Conservation (phyloP, 2,113 vertebrate species). For the Melanotaenia duboulayi region DNA sequence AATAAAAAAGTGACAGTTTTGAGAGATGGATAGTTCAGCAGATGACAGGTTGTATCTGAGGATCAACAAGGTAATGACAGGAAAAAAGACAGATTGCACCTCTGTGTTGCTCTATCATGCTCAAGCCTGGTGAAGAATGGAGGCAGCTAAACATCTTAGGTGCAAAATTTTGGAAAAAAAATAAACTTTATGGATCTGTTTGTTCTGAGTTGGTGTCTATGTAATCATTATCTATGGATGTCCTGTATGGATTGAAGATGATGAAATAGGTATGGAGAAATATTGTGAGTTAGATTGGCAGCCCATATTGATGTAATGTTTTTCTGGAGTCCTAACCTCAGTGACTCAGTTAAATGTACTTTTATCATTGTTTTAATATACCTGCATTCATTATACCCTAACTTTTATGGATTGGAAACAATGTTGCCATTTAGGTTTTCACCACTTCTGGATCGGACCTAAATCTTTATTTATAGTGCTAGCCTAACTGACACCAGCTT, state of each 20-base stretch:
- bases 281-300: constrained; percentile 29
- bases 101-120: constrained; percentile 72
- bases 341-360: constrained; percentile 25
- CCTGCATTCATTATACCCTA: constrained; percentile 40
- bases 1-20: constrained; percentile 55
- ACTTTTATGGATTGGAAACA: constrained; percentile 49
- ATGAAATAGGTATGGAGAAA: constrained; percentile 14
- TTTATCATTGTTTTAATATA: constrained; percentile 48
- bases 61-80: constrained; percentile 78
- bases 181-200: constrained; percentile 18
- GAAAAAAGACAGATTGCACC: constrained; percentile 76
- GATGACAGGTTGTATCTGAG: constrained; percentile 68
- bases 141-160: constrained; percentile 44
- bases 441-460: constrained; percentile 50
- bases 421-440: constrained; percentile 43
- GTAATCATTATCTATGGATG: constrained; percentile 9
- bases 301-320: constrained; percentile 36
- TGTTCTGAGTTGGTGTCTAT: constrained; percentile 31
- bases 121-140: constrained; percentile 59
- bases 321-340: constrained; percentile 24
- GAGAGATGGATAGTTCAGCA: constrained; percentile 66
- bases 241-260: constrained; percentile 19
- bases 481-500: constrained; percentile 32
- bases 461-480: constrained; percentile 61
- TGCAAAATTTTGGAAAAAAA: constrained; percentile 28